Conservation (phyloP, 2,113 vertebrate species). For the cat (Felis catus) region DNA sequence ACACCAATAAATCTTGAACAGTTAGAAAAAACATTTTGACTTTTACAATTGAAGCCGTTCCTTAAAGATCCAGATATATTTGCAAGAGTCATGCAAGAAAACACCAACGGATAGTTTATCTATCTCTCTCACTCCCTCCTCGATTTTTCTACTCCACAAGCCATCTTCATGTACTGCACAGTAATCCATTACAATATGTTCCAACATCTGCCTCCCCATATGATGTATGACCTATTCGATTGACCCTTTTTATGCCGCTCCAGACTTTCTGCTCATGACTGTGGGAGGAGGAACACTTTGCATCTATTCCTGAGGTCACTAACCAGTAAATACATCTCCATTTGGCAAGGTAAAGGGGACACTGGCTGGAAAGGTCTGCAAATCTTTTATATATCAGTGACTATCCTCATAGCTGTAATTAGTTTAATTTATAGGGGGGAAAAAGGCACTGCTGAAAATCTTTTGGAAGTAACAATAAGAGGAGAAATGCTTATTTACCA, state of each 20-base stretch:
- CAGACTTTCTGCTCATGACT: conserved; percentile 79
- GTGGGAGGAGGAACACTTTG: conserved; percentile 68
- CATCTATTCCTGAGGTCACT: conserved; percentile 67
- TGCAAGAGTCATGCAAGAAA: conserved; percentile 47
- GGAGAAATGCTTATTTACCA: background rate
- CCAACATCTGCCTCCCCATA: conserved; percentile 95
- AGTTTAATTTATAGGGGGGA: conserved; percentile 30
- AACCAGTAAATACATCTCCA: conserved; percentile 76
- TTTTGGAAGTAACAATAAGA: conserved; percentile 15
- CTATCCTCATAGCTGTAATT: conserved; percentile 30
- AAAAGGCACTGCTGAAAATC: conserved; percentile 24
- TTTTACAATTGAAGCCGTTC: conserved; percentile 56
- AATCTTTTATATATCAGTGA: background rate
- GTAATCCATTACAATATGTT: conserved; percentile 94
- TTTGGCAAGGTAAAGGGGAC: conserved; percentile 65
- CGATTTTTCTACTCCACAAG: conserved; percentile 74
- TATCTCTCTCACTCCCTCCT: conserved; percentile 61
- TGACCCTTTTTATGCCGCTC: conserved; percentile 91
- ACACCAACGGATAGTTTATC: conserved; percentile 51
- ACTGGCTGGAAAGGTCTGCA: conserved; percentile 32
- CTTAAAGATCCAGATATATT: conserved; percentile 62
- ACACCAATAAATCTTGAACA: conserved; percentile 22
- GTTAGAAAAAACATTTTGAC: conserved; percentile 40
- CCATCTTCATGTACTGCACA: conserved; percentile 84
- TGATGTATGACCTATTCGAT: conserved; percentile 89